A percentile compares a stretch with the other conserved stretches of the same genome.
Evolutionary conservation across 2,888 invertebrate genomes (phyloP).

Genomic region (Cephus rjabovi): DNA sequence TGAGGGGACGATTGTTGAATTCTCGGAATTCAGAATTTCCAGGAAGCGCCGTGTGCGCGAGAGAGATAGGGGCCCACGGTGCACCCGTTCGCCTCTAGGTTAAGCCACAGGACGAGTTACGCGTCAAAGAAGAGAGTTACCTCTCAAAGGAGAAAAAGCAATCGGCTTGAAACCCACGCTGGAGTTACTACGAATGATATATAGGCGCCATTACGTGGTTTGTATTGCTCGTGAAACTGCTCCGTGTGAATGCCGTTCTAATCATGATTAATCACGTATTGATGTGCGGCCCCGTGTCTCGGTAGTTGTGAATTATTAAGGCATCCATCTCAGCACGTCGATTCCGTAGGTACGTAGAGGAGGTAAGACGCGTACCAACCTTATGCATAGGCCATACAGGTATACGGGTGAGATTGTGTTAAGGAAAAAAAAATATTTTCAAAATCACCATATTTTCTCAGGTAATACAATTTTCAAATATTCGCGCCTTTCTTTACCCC

Average conservation of each 20-base stretch:
- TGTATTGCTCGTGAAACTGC: conserved; percentile 19
- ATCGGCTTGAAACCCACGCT: conserved; percentile 7
- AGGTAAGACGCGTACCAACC: too few species aligned
- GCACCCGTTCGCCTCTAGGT: too few species aligned
- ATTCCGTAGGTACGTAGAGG: not conserved
- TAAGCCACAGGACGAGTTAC: too few species aligned
- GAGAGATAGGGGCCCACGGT: not conserved
- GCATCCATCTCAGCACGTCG: conserved; percentile 18
- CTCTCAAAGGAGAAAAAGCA: conserved; percentile 9
- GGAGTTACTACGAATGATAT: conserved; percentile 15
- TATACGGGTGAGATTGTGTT: too few species aligned
- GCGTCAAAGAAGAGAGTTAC: not conserved
- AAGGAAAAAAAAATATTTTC: too few species aligned
- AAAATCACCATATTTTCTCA: too few species aligned
- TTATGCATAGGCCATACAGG: too few species aligned
- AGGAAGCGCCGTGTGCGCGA: not conserved
- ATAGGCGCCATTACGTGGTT: conserved; percentile 16
- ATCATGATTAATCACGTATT: conserved; percentile 24
- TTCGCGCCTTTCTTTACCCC: too few species aligned
- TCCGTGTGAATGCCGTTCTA: conserved; percentile 22
- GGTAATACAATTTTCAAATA: too few species aligned
- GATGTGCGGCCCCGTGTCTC: conserved; percentile 20
- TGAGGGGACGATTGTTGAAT: too few species aligned
- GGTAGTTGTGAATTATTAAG: conserved; percentile 23
- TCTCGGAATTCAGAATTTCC: too few species aligned